Base-by-base conservation (phyloP, 92 coral and sea anemone genomes). In the Epizoanthus fatuus region DNA sequence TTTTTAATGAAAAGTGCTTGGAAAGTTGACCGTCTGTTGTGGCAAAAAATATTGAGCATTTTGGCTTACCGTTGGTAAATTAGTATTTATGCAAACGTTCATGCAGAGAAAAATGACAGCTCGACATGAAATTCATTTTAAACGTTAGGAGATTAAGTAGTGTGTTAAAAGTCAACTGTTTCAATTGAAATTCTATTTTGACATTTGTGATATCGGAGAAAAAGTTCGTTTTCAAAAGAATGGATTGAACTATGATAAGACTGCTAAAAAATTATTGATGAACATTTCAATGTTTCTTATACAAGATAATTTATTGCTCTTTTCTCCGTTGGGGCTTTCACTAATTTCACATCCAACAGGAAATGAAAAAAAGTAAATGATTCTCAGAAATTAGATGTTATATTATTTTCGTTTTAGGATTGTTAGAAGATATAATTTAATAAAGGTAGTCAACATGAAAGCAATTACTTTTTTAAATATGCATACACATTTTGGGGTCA, bases 271-370 rank as follows among this genome's bases (percentile, higher is more conserved):
- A 49, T 49, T 49, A 49, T 49, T 49, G 53, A 49, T 49, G 53
- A 49, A 7, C 53, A 49, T 49, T 49, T 49, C 53, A 49, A 49
- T 49, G 9, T 60, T 51, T 77, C 63, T 40, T 56, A 35, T 62
- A 42, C 65, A 40, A 59, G 62, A 77, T 77, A 69, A 77, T 77
- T 77, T 77, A 77, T 77, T 77, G 82, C 82, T 77, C 82, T 59
- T 77, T 77, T 77, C 82, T 77, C 82, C 70, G 69, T 77, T 77
- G 82, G 82, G 63, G 82, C 68, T 60, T 75, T 42, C 57, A 55
- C 51, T 77, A 77, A 77, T 60, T 59, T 60, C 44, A 77, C 62
- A 37, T 58, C 57, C 51, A 77, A 56, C 82, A 59, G 82, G 69
- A 77, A 77, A 77, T 77, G 70, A 72, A 72, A 57, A 39, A 42